Conservation (phyloP, 2,888 invertebrate genomes). For the Melanostoma scalare region DNA sequence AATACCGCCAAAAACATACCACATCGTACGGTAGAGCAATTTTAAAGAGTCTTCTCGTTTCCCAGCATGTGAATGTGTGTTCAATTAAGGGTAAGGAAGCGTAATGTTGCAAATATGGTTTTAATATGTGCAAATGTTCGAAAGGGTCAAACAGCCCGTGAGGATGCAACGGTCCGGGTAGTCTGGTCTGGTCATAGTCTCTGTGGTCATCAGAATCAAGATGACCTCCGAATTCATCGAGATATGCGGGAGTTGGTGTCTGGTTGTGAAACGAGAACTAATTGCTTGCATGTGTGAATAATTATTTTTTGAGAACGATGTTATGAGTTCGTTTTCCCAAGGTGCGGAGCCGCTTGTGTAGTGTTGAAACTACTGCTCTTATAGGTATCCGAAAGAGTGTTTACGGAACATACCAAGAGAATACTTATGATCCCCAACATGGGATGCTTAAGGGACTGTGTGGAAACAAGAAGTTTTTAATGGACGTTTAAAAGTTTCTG, state of each 20-base stretch:
- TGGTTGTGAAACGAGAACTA: constrained; percentile 63
- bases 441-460: too few relatives aligned
- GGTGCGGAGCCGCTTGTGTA: constrained; percentile 45
- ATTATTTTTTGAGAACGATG: constrained; percentile 67
- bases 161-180: constrained; percentile 26
- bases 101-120: constrained; percentile 72
- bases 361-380: neutral
- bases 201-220: constrained; percentile 54
- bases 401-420: constrained; percentile 18
- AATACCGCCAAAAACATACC: constrained; percentile 24
- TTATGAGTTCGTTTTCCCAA: constrained; percentile 59
- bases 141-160: constrained; percentile 44
- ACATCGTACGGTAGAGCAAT: constrained; percentile 19
- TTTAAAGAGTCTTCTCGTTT: constrained; percentile 34
- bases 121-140: constrained; percentile 72
- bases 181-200: constrained; percentile 40
- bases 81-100: constrained; percentile 72
- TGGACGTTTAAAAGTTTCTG: constrained; percentile 65
- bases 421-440: neutral
- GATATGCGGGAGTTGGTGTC: constrained; percentile 18
- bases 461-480: constrained; percentile 39
- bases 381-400: neutral
- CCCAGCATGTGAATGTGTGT: constrained; percentile 26
- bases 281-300: constrained; percentile 73
- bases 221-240: constrained; percentile 48